Evolutionary conservation across 2,797 vertebrate species (phyloP), one percentile per base, ranked within the genome.

Genomic region (Morus bassanus): DNA sequence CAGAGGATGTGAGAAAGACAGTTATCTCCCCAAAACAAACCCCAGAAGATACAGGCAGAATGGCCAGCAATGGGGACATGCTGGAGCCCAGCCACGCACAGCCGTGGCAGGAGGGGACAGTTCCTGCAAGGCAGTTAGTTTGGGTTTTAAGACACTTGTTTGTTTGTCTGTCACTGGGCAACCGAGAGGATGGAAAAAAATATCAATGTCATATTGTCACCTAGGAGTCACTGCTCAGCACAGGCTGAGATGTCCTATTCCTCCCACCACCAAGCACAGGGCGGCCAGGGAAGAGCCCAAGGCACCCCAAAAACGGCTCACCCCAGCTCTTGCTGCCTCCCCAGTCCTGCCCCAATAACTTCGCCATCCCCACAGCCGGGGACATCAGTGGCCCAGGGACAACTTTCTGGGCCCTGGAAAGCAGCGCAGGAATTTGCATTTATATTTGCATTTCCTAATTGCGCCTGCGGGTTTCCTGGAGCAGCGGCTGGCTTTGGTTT

Each of bases 371-470:
- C 11, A 5, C 25, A 28, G 56, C 76, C 0, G 2, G 64, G 60
- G 37, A 68, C 86, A 82, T 8, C 7, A 4, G 65, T 17, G 89
- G 61, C 78, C 72, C 85, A 3, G 48, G 70, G 64, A 92, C 43
- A 59, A 89, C 64, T 77, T 51, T 39, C 4, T 2, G 2, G 43
- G 56, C 59, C 60, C 48, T 24, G 82, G 48, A 83, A 91, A 12
- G 50, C 35, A 0, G 45, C 6, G 19, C 51, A 83, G 65, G 91
- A 46, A 95, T 95, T 93, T 93, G 91, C 95, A 94, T 96, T 94
- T 30, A 27, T 41, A 92, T 96, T 95, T 95, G 96, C 96, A 91
- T 96, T 89, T 95, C 95, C 95, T 95, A 95, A 94, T 91, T 94
- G 95, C 73, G 59, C 83, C 93, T 90, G 85, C 21, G 61, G 94